phyloP scores from a whole-genome alignment of 92 coral and sea anemone genomes.

The Actinernus sp. region DNA sequence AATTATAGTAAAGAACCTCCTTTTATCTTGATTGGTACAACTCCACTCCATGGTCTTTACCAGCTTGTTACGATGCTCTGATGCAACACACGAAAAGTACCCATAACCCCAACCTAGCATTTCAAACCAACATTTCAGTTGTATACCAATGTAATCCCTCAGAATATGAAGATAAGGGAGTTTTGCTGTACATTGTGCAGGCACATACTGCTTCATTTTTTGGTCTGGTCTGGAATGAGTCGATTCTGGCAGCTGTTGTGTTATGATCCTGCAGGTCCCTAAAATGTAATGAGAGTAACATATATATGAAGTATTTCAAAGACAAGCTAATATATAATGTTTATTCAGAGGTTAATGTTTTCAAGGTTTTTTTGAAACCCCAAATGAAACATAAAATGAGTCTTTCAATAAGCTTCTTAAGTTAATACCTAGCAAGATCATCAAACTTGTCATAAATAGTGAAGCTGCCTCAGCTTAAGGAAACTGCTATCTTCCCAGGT shows the following conservation, averaged over 20 bases:
- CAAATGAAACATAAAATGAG: too few relatives aligned
- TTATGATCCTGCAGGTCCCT: conserved; percentile 14
- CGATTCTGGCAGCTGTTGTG: background rate
- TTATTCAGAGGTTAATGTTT: too few relatives aligned
- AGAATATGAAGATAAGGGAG: conserved; percentile 29
- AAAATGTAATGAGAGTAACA: background rate
- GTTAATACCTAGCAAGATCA: conserved; percentile 15
- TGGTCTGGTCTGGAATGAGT: background rate
- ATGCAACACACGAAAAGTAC: conserved; percentile 34
- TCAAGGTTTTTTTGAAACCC: too few relatives aligned
- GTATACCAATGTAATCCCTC: conserved; percentile 16
- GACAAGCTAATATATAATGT: background rate
- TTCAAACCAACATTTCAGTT: conserved; percentile 29
- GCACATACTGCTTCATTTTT: conserved; percentile 39
- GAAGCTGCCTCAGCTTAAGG: conserved; percentile 10
- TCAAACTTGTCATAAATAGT: conserved; percentile 7
- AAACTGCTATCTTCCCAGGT: conserved; percentile 31
- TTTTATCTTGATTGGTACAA: conserved; percentile 18
- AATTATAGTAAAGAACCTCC: conserved; percentile 7
- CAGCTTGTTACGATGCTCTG: conserved; percentile 27
- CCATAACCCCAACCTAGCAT: conserved; percentile 52
- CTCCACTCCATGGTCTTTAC: conserved; percentile 40
- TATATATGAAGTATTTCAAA: too few relatives aligned
- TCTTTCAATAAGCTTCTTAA: too few relatives aligned
- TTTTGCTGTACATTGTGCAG: conserved; percentile 53